Evolutionary conservation across 2,888 invertebrate species (phyloP), one percentile per base, ranked within the genome.

Genomic region (Apotomis turbidana): DNA sequence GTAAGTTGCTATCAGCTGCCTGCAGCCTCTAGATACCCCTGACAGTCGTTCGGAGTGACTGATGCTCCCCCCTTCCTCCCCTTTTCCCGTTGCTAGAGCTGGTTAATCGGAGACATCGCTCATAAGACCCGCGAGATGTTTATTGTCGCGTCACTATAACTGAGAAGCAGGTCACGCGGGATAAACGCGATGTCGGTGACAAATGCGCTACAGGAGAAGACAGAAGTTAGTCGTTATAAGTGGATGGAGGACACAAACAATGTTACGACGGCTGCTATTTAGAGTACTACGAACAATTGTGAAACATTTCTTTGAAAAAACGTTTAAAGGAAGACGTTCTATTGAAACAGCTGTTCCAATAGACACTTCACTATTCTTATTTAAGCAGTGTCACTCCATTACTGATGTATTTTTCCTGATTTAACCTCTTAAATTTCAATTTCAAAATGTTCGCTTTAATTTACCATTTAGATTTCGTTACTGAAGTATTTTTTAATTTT

Each of bases 181-280:
- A 44, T 71, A 62, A 57, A 55, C 71, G 69, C 73, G 68, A 69
- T 64, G 72, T 68, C 68, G 44, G 36, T 70, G 62, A 64, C 75
- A 74, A 77, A 77, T 77, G 71, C 67, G 70, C 75, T 76, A 71
- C 72, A 73, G 46, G 46, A 27, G 44, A 57, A 57, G 55, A 66
- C 66, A 46, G 44, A 57, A 66, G 66, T 55, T 27, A 46, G 55
- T 46, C n/a, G 36, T 46, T 57, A 57, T 27, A 55, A 66, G n/a
- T 57, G n/a, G n/a, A 36, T 38, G 15, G 36, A 62, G 12, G 51
- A 0, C 52, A 64, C 15, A 10, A 55, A 3, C 54, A 55, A 60
- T 13, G 49, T 38, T 62, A 5, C 36, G 3, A 52, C 4, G 41
- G 54, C 15, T 54, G 15, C 15, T 9, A 49, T 9, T 49, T 49